Evolutionary conservation across 1,140 invertebrate species (phyloP).

Genomic region (Bombus sylvicola): DNA sequence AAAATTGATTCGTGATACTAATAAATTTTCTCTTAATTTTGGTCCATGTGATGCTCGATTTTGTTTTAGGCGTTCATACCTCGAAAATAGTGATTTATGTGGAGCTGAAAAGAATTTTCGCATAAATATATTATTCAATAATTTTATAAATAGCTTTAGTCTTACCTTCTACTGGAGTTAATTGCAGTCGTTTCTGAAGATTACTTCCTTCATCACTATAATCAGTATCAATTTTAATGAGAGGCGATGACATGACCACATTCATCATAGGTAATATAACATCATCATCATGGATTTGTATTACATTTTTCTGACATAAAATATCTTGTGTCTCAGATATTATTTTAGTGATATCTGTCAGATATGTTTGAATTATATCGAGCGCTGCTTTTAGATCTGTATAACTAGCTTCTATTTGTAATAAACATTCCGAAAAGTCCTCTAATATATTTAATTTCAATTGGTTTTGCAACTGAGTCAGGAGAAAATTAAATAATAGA

Average conservation of each 20-base stretch:
- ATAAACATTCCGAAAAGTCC: constrained; percentile 62
- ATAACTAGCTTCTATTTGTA: constrained; percentile 68
- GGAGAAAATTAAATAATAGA: constrained; percentile 56
- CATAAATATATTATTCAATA: background rate
- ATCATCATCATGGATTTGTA: constrained; percentile 23
- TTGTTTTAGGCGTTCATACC: constrained; percentile 59
- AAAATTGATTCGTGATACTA: constrained; percentile 72
- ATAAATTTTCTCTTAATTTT: constrained; percentile 58
- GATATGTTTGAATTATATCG: constrained; percentile 58
- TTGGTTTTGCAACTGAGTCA: constrained; percentile 52
- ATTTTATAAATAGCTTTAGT: background rate
- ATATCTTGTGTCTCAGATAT: constrained; percentile 23
- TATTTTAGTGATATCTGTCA: constrained; percentile 20
- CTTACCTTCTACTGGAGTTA: constrained; percentile 74
- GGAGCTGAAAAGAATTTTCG: constrained; percentile 53
- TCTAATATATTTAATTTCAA: constrained; percentile 47
- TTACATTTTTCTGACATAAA: constrained; percentile 25
- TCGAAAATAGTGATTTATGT: constrained; percentile 73
- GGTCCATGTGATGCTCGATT: constrained; percentile 20
- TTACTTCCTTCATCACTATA: constrained; percentile 43
- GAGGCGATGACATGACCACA: constrained; percentile 72
- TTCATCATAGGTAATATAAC: constrained; percentile 39
- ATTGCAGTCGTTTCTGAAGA: constrained; percentile 62
- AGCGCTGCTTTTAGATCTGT: constrained; percentile 61
- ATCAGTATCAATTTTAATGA: constrained; percentile 68